Conservation (phyloP, 2,113 vertebrate genomes). For the Boulengeromyrus knoepffleri region DNA sequence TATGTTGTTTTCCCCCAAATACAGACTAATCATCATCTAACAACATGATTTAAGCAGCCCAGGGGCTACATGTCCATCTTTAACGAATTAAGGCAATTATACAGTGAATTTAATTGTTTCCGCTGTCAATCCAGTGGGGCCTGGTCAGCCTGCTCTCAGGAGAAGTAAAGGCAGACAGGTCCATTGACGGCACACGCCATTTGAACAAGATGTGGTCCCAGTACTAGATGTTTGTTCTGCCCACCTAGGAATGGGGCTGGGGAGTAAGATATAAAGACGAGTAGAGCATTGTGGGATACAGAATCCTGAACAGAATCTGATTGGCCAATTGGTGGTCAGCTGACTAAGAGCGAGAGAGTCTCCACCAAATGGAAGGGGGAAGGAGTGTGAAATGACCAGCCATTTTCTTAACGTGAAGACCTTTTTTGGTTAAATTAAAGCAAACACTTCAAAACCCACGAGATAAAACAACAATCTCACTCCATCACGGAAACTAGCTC, state of each 20-base stretch:
- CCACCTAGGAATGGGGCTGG: neutral
- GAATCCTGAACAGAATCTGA: neutral
- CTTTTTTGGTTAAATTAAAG: constrained; percentile 46
- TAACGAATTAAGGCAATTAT: constrained; percentile 1
- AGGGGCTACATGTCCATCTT: neutral
- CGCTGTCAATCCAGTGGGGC: constrained; percentile 1
- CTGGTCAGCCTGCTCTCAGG: neutral
- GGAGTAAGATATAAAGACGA: neutral
- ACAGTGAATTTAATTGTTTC: constrained; percentile 18
- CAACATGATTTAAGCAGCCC: neutral
- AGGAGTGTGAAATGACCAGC: constrained; percentile 57
- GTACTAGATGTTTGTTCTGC: neutral
- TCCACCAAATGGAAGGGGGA: neutral
- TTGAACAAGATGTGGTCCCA: neutral
- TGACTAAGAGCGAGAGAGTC: neutral
- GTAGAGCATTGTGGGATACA: neutral
- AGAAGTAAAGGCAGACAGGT: neutral
- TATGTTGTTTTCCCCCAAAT: neutral
- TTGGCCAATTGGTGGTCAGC: neutral
- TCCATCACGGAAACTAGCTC: constrained; percentile 83
- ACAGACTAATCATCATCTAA: constrained; percentile 6
- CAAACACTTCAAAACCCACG: constrained; percentile 46
- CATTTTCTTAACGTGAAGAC: constrained; percentile 73
- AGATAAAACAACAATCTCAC: constrained; percentile 86
- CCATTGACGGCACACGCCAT: neutral